These are phyloP conservation scores for Anastatus disparis DNA, from an alignment of 1,140 invertebrate genomes.

Conservation along the genomic window DNA sequence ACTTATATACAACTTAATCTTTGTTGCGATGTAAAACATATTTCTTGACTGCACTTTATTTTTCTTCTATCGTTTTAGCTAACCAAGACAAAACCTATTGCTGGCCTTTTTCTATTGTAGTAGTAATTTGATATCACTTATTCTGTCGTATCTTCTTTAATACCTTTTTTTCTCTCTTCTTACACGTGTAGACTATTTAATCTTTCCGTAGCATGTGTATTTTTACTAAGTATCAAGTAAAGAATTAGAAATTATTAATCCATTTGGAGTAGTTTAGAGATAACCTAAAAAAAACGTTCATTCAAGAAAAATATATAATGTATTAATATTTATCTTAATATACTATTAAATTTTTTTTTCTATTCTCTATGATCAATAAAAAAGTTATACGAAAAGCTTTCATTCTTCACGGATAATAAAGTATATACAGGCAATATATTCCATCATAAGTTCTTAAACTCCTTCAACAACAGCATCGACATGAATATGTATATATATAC, in stretches of 20 bases:
- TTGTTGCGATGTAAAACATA: background rate
- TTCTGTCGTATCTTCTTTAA: background rate
- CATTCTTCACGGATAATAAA: slow-evolving; percentile 5
- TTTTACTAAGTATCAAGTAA: too few relatives aligned
- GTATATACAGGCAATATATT: background rate
- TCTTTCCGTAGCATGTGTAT: too few relatives aligned
- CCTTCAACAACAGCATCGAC: background rate
- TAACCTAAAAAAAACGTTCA: too few relatives aligned
- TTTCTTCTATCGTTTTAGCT: slow-evolving; percentile 8
- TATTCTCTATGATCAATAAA: background rate
- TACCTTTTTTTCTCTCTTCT: background rate
- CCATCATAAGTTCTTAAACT: background rate
- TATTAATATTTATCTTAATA: too few relatives aligned
- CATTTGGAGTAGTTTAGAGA: too few relatives aligned
- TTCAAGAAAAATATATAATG: too few relatives aligned
- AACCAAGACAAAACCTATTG: background rate
- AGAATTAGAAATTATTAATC: too few relatives aligned
- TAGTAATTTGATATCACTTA: background rate
- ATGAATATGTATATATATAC: too few relatives aligned
- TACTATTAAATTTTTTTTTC: too few relatives aligned
- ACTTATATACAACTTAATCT: background rate
- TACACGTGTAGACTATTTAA: too few relatives aligned
- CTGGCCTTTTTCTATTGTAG: background rate
- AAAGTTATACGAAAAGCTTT: background rate
- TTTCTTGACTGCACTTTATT: background rate